These are phyloP conservation scores for Salticus scenicus DNA, from an alignment of 2,888 invertebrate species.

Conservation along the genomic window DNA sequence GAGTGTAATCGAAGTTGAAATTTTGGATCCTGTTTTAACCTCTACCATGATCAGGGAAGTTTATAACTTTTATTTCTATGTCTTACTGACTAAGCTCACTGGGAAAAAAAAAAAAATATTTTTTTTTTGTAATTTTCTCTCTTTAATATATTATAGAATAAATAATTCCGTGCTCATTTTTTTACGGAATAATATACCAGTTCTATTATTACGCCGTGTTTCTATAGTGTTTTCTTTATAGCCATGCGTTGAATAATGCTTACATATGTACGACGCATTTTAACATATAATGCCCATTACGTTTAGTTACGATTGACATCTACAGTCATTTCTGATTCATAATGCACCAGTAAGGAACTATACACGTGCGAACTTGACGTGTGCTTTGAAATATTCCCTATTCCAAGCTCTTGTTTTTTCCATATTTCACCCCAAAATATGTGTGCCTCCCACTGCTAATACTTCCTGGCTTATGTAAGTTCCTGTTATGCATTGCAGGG, in stretches of 20 bases:
- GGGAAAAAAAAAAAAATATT: too few relatives aligned
- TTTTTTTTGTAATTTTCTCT: too few relatives aligned
- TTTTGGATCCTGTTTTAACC: too few relatives aligned
- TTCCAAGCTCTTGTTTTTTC: not conserved
- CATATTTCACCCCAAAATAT: conserved; percentile 17
- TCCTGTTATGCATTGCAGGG: conserved; percentile 14
- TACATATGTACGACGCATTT: not conserved
- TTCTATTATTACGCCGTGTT: not conserved
- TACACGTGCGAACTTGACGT: conserved; percentile 13
- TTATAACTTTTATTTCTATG: too few relatives aligned
- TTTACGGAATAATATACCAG: not conserved
- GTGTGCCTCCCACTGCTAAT: conserved; percentile 19
- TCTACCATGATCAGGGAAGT: too few relatives aligned
- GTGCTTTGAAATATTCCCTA: conserved; percentile 10
- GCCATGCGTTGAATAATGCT: not conserved
- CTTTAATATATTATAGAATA: too few relatives aligned
- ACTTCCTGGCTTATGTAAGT: conserved; percentile 14
- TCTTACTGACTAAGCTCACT: too few relatives aligned
- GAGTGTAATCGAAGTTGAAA: too few relatives aligned
- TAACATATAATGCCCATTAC: not conserved
- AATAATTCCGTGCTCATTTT: not conserved
- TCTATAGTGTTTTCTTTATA: not conserved
- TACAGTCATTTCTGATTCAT: not conserved
- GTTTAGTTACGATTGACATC: conserved; percentile 14
- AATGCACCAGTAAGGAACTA: not conserved